phyloP scores from a whole-genome alignment of 2,888 invertebrate genomes.

The Dugesia japonica region DNA sequence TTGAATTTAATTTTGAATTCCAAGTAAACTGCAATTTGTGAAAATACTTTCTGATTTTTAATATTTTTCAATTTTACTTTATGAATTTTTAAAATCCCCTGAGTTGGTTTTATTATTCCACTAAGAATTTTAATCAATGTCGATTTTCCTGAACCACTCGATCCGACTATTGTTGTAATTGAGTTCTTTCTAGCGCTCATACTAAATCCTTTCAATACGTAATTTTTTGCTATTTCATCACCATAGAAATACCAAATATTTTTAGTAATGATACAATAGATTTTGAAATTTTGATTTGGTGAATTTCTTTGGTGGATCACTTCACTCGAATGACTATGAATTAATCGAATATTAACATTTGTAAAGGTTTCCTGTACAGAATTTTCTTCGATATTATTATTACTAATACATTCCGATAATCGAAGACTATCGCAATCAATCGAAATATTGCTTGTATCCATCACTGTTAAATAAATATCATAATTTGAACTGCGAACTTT shows the following conservation, averaged over 20 bases:
- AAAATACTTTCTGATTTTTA: background rate
- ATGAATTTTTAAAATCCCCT: background rate
- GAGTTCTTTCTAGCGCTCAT: conserved; percentile 40
- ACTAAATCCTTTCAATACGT: background rate
- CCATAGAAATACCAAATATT: background rate
- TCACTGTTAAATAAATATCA: too few species aligned
- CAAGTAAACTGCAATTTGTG: background rate
- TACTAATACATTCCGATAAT: too few species aligned
- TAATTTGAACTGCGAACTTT: too few species aligned
- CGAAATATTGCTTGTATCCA: too few species aligned
- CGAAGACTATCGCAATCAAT: too few species aligned
- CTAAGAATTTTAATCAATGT: conserved; percentile 53
- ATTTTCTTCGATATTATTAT: too few species aligned
- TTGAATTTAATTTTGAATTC: background rate
- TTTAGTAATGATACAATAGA: background rate
- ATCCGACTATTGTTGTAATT: conserved; percentile 67
- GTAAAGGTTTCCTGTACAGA: too few species aligned
- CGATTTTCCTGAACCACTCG: conserved; percentile 84
- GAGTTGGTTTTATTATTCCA: background rate
- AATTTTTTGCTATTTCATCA: background rate
- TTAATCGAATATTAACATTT: background rate
- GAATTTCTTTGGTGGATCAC: too few species aligned
- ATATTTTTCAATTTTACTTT: background rate
- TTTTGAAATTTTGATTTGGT: too few species aligned
- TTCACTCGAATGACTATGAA: background rate